Conservation (phyloP, 1,140 invertebrate genomes). For the Antheraea pernyi region DNA sequence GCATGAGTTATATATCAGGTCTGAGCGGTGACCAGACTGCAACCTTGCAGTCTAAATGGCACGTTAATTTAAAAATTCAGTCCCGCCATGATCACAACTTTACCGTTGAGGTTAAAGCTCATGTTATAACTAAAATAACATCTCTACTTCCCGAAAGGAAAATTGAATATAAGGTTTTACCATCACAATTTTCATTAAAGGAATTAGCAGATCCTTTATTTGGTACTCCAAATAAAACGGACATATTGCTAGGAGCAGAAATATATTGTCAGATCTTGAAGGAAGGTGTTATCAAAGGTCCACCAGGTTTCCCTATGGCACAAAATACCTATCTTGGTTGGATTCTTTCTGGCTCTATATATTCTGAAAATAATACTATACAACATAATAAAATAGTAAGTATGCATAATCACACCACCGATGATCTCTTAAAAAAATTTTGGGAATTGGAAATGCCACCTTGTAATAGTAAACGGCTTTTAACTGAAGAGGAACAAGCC, state of each 20-base stretch:
- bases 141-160: conserved; percentile 21
- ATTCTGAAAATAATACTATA: neutral
- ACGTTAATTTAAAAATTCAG: conserved; percentile 23
- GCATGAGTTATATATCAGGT: conserved; percentile 19
- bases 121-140: conserved; percentile 26
- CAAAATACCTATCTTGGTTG: conserved; percentile 30
- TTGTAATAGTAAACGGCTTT: conserved; percentile 13
- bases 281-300: too few relatives aligned
- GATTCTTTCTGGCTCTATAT: conserved; percentile 27
- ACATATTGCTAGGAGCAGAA: too few relatives aligned
- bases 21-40: conserved; percentile 19
- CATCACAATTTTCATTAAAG: conserved; percentile 6
- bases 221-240: too few relatives aligned
- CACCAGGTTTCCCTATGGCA: conserved; percentile 21
- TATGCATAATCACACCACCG: conserved; percentile 16
- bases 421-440: conserved; percentile 32
- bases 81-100: conserved; percentile 26
- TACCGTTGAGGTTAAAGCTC: conserved; percentile 21
- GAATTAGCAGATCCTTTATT: too few relatives aligned
- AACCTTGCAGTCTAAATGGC: conserved; percentile 14
- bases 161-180: neutral
- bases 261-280: too few relatives aligned
- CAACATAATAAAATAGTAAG: conserved; percentile 15
- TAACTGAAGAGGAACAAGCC: conserved; percentile 29
- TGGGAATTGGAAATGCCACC: conserved; percentile 34